These are phyloP conservation scores for Sus scrofa DNA, from an alignment of 2,113 vertebrate genomes.

Conservation along the genomic window DNA sequence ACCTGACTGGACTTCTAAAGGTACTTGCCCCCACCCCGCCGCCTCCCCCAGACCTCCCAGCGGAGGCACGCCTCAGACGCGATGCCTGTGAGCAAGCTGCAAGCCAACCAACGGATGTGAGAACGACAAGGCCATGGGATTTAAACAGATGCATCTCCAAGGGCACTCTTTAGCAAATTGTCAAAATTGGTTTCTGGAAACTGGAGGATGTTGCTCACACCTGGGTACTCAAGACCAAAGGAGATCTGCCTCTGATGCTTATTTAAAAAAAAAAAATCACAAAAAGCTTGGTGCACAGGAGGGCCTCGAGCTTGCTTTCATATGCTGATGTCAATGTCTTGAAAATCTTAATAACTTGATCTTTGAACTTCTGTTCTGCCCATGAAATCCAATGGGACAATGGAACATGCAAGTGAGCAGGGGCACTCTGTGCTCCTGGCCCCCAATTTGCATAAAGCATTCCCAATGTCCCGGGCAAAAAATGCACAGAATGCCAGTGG, in stretches of 20 bases:
- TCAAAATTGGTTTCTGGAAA: slow-evolving; percentile 9
- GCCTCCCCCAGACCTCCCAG: not conserved
- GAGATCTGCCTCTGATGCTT: not conserved
- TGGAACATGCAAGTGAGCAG: accelerated
- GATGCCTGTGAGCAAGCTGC: not conserved
- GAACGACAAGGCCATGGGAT: not conserved
- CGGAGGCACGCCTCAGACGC: not conserved
- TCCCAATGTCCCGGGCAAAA: too few relatives aligned
- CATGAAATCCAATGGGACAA: not conserved
- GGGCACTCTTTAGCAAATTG: not conserved
- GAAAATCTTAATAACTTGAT: not conserved
- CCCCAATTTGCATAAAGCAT: too few relatives aligned
- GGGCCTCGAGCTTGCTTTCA: not conserved
- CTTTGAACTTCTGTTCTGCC: not conserved
- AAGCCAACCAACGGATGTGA: not conserved
- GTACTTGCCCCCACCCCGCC: not conserved
- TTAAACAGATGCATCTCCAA: not conserved
- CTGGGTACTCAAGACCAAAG: slow-evolving; percentile 22
- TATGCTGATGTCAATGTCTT: not conserved
- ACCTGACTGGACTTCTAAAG: slow-evolving; percentile 8
- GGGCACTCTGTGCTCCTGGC: not conserved
- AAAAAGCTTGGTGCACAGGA: not conserved
- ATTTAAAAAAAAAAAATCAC: not conserved
- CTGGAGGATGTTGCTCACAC: slow-evolving; percentile 8
- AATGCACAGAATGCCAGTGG: not conserved